Base-by-base conservation (phyloP, 2,797 vertebrate species). In the Cottoperca gobio region DNA sequence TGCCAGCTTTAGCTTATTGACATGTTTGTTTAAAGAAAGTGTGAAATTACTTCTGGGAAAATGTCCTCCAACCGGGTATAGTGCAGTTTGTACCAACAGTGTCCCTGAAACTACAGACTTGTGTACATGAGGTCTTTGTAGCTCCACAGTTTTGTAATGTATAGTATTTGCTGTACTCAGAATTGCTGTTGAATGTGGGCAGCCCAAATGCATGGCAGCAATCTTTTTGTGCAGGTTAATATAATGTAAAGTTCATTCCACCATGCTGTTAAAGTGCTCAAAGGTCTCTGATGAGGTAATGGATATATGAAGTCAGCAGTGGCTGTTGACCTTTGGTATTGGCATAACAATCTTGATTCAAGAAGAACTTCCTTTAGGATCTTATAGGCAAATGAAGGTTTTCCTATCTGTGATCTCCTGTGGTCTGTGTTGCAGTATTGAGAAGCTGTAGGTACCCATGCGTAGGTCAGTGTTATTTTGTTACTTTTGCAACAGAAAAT, bases 211-310 rank as follows among this genome's bases (percentile, higher is more conserved):
- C 45, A 77, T 53, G 39, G 26, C 70, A 59, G 40, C 13, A 40
- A 11, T 42, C 1, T 21, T 42, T 60, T 68, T 33, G 28, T 64
- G 23, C 9, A 21, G 17, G n/a, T 59, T 63, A 61, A 70, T 75
- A 37, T 82, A 67, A 71, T 45, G 35, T 57, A 70, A 82, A 64
- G 46, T 57, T 53, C 37, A 39, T 75, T 21, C 55, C 50, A 45
- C 48, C 28, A 43, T 62, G 31, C 43, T 62, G 40, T 71, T 70
- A 10, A 58, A 49, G 57, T 50, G 79, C 65, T 89, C 88, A 81
- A 83, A 89, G 88, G 82, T 89, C 75, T 64, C 10, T 54, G 7
- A 33, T 70, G 67, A 76, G 21, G 50, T 62, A 57, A 70, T 61
- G 21, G 72, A 23, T 78, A 24, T 42, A 50, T 81, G 63, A 71